phyloP scores from a whole-genome alignment of 2,797 vertebrate species.

The Rhinophrynus dorsalis region DNA sequence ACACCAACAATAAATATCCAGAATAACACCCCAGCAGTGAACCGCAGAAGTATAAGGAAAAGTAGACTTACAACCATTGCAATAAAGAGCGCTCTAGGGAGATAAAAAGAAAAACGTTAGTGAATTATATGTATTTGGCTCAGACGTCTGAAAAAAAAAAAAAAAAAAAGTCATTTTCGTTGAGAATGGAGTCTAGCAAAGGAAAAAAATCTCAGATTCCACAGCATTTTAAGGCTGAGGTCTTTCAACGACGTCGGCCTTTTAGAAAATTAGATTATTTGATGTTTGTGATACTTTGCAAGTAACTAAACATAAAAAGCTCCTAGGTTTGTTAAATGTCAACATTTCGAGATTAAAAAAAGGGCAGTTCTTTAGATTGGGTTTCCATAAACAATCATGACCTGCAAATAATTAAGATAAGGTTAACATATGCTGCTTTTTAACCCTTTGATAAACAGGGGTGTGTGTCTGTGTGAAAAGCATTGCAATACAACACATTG shows the following conservation, averaged over 20 bases:
- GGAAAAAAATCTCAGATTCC: background rate
- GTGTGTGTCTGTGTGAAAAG: too few relatives aligned
- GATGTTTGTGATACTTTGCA: background rate
- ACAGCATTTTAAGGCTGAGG: background rate
- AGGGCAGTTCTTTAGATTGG: background rate
- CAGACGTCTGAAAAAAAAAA: constrained; percentile 25
- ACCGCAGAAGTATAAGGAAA: constrained; percentile 88
- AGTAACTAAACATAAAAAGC: constrained; percentile 7
- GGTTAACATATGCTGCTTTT: constrained; percentile 7
- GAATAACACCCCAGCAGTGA: constrained; percentile 84
- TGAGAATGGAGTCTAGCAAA: background rate
- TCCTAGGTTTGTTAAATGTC: constrained; percentile 16
- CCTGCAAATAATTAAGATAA: constrained; percentile 27
- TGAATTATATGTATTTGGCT: too few relatives aligned
- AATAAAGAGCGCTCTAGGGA: constrained; percentile 81
- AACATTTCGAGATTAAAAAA: constrained; percentile 17
- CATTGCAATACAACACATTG: too few relatives aligned
- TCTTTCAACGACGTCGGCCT: background rate
- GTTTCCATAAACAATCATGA: background rate
- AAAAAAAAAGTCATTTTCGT: background rate
- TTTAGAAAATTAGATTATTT: constrained; percentile 32
- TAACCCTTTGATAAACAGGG: background rate
- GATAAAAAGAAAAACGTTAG: constrained; percentile 30
- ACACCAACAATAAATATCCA: constrained; percentile 88
- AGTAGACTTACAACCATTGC: constrained; percentile 88